Conservation (phyloP, 2,888 invertebrate genomes). For the Cheilosia soror region DNA sequence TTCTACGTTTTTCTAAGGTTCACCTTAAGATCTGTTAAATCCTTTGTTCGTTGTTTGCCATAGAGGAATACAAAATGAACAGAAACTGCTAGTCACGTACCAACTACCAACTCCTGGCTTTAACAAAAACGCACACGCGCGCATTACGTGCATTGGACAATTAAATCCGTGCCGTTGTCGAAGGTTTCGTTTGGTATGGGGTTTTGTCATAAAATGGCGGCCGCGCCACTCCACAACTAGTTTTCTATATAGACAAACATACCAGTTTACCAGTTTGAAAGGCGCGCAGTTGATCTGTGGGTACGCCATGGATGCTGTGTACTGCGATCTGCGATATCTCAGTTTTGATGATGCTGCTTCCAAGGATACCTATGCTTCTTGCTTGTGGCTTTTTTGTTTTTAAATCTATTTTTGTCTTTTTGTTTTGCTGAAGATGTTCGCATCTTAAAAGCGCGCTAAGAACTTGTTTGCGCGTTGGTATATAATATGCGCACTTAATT, state of each 20-base stretch:
- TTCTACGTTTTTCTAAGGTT: background rate
- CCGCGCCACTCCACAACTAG: constrained; percentile 62
- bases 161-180: constrained; percentile 38
- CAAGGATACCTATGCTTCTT: constrained; percentile 40
- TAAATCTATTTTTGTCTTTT: constrained; percentile 54
- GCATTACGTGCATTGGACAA: constrained; percentile 10
- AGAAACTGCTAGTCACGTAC: constrained; percentile 42
- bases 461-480: background rate
- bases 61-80: background rate
- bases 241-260: constrained; percentile 51
- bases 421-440: constrained; percentile 59
- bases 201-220: constrained; percentile 62
- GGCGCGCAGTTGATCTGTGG: constrained; percentile 1
- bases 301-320: constrained; percentile 26
- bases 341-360: constrained; percentile 27
- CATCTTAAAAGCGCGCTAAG: constrained; percentile 47
- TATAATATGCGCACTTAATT: constrained; percentile 1
- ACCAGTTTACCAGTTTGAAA: constrained; percentile 37
- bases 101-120: constrained; percentile 59
- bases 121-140: constrained; percentile 22
- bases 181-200: constrained; percentile 9
- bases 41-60: constrained; percentile 43
- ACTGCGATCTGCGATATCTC: constrained; percentile 35
- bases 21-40: constrained; percentile 3
- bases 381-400: no score